phyloP scores from a whole-genome alignment of 2,888 invertebrate species.

The Lithophane ornitopus region DNA sequence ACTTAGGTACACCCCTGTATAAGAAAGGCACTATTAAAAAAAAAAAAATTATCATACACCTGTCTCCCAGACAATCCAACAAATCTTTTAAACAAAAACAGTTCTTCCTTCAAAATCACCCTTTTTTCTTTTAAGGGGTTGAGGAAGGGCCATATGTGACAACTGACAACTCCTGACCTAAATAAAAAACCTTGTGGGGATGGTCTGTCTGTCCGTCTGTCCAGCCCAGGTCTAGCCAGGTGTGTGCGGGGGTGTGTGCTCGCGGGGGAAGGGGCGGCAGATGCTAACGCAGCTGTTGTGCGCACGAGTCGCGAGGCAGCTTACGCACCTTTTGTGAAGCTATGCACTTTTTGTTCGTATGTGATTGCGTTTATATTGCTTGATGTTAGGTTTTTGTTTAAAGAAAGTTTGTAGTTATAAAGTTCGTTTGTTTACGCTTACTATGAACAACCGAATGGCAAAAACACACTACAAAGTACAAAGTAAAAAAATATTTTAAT shows the following conservation, averaged over 20 bases:
- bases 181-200: constrained; percentile 44
- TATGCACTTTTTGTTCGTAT: constrained; percentile 66
- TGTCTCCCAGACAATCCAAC: neutral
- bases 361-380: constrained; percentile 52
- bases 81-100: constrained; percentile 14
- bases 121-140: neutral
- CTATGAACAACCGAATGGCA: no score
- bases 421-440: neutral
- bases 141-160: constrained; percentile 32
- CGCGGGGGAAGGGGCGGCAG: constrained; percentile 70
- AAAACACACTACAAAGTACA: no score
- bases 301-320: constrained; percentile 67
- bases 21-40: no score
- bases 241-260: constrained; percentile 51
- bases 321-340: constrained; percentile 75
- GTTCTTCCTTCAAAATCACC: neutral
- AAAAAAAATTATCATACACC: no score
- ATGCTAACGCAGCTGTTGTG: constrained; percentile 76
- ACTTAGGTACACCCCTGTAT: neutral
- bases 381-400: constrained; percentile 27
- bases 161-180: constrained; percentile 50
- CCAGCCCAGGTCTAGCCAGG: constrained; percentile 62
- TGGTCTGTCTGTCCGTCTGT: constrained; percentile 56
- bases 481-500: no score
- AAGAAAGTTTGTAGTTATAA: neutral